A percentile compares a stretch with the other conserved stretches of the same genome.
phyloP scores from a whole-genome alignment of 2,888 invertebrate species.

The Phrixothrix hirtus region DNA sequence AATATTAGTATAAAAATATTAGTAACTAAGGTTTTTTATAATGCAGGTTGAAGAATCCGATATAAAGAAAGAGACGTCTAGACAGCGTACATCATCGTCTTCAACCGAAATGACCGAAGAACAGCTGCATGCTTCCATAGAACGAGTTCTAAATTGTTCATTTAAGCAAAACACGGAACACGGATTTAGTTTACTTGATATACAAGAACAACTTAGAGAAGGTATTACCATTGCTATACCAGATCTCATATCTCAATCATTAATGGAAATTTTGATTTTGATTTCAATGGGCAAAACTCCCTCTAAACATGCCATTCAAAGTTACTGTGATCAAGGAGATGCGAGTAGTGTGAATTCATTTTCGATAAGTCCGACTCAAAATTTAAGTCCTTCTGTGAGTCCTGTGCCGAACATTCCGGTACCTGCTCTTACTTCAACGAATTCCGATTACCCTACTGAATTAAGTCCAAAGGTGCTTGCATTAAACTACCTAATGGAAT shows the following conservation, averaged over 20 bases:
- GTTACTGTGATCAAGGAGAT: constrained; percentile 45
- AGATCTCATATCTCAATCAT: constrained; percentile 65
- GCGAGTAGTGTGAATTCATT: constrained; percentile 50
- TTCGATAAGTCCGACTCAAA: constrained; percentile 55
- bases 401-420: constrained; percentile 47
- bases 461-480: constrained; percentile 43
- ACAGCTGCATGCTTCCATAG: constrained; percentile 66
- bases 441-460: constrained; percentile 25
- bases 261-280: constrained; percentile 57
- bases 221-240: constrained; percentile 51
- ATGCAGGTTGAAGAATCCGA: constrained; percentile 62
- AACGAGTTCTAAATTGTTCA: constrained; percentile 72
- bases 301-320: constrained; percentile 44
- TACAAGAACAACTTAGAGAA: constrained; percentile 56
- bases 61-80: constrained; percentile 56
- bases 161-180: constrained; percentile 61
- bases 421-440: constrained; percentile 45
- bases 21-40: constrained; percentile 8
- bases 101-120: constrained; percentile 67
- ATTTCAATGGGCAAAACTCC: constrained; percentile 51
- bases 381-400: constrained; percentile 52
- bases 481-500: constrained; percentile 62
- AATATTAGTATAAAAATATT: no score
- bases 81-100: constrained; percentile 49
- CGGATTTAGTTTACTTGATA: constrained; percentile 57